Conservation (phyloP, 1,140 invertebrate species). For the Globodera rostochiensis region DNA sequence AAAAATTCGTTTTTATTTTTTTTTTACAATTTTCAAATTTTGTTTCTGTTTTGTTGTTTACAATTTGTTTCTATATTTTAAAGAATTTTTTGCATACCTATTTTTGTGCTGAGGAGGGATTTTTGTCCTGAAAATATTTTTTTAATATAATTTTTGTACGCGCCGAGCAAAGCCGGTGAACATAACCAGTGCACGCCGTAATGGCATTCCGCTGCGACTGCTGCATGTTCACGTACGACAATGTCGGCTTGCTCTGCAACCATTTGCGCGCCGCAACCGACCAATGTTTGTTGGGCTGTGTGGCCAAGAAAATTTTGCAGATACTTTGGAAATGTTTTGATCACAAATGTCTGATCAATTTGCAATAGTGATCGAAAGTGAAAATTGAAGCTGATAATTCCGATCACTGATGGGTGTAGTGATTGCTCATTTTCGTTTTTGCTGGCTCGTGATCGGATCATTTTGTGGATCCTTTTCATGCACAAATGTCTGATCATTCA, state of each 20-base stretch:
- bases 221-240: slow-evolving; percentile 14
- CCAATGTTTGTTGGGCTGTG: too few relatives aligned
- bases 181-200: too few relatives aligned
- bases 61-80: not conserved
- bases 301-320: not conserved
- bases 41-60: not conserved
- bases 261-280: not conserved
- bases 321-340: too few relatives aligned
- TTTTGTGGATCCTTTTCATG: too few relatives aligned
- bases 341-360: too few relatives aligned
- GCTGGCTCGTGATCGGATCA: too few relatives aligned
- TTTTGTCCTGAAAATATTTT: not conserved
- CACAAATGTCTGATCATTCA: too few relatives aligned
- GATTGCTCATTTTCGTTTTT: too few relatives aligned
- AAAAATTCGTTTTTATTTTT: not conserved
- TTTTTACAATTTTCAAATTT: not conserved
- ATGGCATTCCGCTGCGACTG: slow-evolving; percentile 13
- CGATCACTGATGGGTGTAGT: too few relatives aligned
- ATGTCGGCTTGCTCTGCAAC: not conserved
- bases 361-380: too few relatives aligned
- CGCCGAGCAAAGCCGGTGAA: too few relatives aligned
- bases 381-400: too few relatives aligned
- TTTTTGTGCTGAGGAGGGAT: not conserved
- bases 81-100: not conserved
- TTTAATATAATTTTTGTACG: not conserved